Conservation (phyloP, 2,113 vertebrate species). For the Pangasianodon gigas region DNA sequence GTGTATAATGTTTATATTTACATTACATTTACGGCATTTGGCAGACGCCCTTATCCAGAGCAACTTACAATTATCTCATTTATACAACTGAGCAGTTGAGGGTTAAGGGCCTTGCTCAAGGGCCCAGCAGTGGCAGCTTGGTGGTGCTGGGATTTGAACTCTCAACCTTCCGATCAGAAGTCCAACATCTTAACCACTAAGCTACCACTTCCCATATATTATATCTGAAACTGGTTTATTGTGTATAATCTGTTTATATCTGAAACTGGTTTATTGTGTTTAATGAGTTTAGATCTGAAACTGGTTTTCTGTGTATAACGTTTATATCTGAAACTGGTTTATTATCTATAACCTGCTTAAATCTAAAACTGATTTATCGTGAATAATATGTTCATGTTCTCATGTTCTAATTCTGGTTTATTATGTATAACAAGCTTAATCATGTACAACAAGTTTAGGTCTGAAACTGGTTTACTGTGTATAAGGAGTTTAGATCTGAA, state of each 20-base stretch:
- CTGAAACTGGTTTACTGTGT: not conserved
- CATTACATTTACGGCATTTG: too few relatives aligned
- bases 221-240: not conserved
- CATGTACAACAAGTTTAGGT: not conserved
- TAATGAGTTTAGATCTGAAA: not conserved
- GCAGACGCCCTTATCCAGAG: too few relatives aligned
- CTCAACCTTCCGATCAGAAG: too few relatives aligned
- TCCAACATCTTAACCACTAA: too few relatives aligned
- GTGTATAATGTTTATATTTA: not conserved
- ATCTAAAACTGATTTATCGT: not conserved
- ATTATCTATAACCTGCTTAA: not conserved
- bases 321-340: not conserved
- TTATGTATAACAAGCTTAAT: not conserved
- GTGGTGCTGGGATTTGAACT: too few relatives aligned
- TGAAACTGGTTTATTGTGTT: not conserved
- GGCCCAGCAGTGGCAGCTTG: too few relatives aligned
- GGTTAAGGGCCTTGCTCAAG: too few relatives aligned
- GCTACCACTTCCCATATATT: too few relatives aligned
- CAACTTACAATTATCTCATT: too few relatives aligned
- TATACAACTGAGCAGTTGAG: too few relatives aligned
- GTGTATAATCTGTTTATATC: not conserved
- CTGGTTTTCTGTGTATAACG: not conserved
- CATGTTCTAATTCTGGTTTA: not conserved
- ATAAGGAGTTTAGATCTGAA: not conserved
- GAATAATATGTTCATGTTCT: too few relatives aligned